Percentiles rank a stretch among this genome's conserved stretches.
Evolutionary conservation across 2,888 invertebrate species (phyloP).

Genomic region (Eupithecia subumbrata): DNA sequence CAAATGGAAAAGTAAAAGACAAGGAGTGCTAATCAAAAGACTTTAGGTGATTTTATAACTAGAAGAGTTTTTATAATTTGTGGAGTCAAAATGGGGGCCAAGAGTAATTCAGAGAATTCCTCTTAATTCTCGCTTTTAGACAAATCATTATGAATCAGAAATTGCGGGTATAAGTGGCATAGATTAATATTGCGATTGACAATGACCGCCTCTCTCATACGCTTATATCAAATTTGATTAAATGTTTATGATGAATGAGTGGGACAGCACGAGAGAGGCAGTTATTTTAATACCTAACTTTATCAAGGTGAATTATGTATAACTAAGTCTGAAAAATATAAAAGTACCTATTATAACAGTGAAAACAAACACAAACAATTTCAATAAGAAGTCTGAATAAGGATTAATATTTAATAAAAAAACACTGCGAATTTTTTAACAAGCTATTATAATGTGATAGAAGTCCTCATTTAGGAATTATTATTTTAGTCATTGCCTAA

Average conservation of each 20-base stretch:
- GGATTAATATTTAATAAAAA: not conserved
- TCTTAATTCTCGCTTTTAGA: not conserved
- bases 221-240: not conserved
- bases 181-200: not conserved
- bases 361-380: not conserved
- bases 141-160: not conserved
- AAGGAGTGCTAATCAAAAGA: slow-evolving; percentile 68
- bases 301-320: not conserved
- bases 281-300: not conserved
- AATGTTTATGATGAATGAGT: not conserved
- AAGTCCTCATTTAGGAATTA: slow-evolving; percentile 21
- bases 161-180: not conserved
- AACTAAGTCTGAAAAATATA: not conserved
- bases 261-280: not conserved
- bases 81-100: not conserved
- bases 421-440: not conserved
- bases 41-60: slow-evolving; percentile 11
- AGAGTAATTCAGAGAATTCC: not conserved
- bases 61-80: not conserved
- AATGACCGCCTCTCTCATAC: not conserved
- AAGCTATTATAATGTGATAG: slow-evolving; percentile 25
- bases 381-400: slow-evolving; percentile 4
- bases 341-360: not conserved
- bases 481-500: slow-evolving; percentile 3
- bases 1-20: slow-evolving; percentile 65